Percentiles rank a stretch among this genome's conserved stretches.
Conservation (phyloP, 1,140 invertebrate genomes). For the Brachystomella parvula region DNA sequence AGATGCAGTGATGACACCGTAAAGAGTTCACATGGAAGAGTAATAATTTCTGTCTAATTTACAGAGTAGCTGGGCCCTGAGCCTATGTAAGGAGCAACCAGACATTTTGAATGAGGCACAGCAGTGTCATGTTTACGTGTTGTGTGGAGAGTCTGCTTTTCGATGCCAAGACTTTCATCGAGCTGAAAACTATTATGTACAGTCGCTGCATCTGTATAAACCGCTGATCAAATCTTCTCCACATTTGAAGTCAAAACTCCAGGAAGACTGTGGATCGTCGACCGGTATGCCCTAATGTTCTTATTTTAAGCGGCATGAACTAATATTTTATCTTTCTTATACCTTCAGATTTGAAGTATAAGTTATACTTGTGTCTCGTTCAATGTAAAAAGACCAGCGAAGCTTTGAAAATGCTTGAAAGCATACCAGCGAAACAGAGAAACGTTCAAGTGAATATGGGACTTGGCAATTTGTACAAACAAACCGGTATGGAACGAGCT, state of each 20-base stretch:
- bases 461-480: slow-evolving; percentile 61
- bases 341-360: slow-evolving; percentile 63
- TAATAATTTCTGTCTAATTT: slow-evolving; percentile 43
- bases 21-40: slow-evolving; percentile 43
- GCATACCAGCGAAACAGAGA: slow-evolving; percentile 59
- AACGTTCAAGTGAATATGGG: slow-evolving; percentile 63
- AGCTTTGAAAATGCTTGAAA: slow-evolving; percentile 58
- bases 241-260: slow-evolving; percentile 45
- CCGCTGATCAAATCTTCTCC: slow-evolving; percentile 53
- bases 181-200: slow-evolving; percentile 59
- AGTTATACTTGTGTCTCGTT: slow-evolving; percentile 60
- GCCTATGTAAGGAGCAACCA: slow-evolving; percentile 11
- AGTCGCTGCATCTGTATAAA: slow-evolving; percentile 60
- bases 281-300: background rate
- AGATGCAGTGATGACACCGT: slow-evolving; percentile 39
- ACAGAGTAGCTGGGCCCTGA: slow-evolving; percentile 20
- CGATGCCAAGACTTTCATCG: slow-evolving; percentile 56
- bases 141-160: slow-evolving; percentile 60
- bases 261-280: slow-evolving; percentile 42
- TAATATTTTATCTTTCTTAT: slow-evolving; percentile 14
- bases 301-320: background rate
- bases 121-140: slow-evolving; percentile 44
- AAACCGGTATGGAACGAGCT: slow-evolving; percentile 61
- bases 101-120: slow-evolving; percentile 25
- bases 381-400: slow-evolving; percentile 56